These are phyloP conservation scores for Toxotes chatareus DNA, from an alignment of 2,113 vertebrate species.

Conservation along the genomic window DNA sequence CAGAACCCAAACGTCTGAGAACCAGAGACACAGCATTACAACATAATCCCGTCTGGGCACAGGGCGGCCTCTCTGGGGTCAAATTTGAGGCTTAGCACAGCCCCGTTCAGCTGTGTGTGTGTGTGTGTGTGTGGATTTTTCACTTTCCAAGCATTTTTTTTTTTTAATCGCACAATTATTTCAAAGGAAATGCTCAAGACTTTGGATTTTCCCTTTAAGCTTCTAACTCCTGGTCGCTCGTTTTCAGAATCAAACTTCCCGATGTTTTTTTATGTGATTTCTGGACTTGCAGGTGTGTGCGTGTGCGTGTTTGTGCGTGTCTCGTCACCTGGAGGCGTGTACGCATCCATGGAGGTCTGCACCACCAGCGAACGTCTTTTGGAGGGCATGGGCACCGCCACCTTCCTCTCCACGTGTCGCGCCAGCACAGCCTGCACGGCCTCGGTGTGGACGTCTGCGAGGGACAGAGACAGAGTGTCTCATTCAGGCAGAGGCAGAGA, in stretches of 20 bases:
- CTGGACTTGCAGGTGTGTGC: not conserved
- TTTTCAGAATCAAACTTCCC: too few relatives aligned
- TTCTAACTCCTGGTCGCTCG: not conserved
- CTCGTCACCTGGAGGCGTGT: slow-evolving; percentile 96
- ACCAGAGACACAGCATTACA: slow-evolving; percentile 29
- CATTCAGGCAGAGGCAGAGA: too few relatives aligned
- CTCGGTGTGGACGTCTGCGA: slow-evolving; percentile 96
- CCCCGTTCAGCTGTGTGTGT: slow-evolving; percentile 15
- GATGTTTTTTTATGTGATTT: too few relatives aligned
- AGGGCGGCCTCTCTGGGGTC: slow-evolving; percentile 21
- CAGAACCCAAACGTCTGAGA: slow-evolving; percentile 31
- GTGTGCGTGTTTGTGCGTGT: slow-evolving; percentile 40
- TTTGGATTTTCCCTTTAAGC: not conserved
- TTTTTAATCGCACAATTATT: not conserved
- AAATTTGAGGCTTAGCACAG: slow-evolving; percentile 29
- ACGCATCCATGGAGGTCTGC: slow-evolving; percentile 99
- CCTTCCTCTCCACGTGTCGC: slow-evolving; percentile 98
- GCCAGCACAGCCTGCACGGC: slow-evolving; percentile 97
- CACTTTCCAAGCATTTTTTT: not conserved
- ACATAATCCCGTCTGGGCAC: slow-evolving; percentile 57
- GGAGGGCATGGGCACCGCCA: slow-evolving; percentile 99
- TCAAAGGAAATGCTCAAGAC: not conserved
- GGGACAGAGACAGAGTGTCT: not conserved
- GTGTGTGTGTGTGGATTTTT: not conserved
- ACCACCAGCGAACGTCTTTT: slow-evolving; percentile 97